Evolutionary conservation across 2,113 vertebrate species (phyloP), one percentile per base, ranked within the genome.

Genomic region (Perccottus glenii): DNA sequence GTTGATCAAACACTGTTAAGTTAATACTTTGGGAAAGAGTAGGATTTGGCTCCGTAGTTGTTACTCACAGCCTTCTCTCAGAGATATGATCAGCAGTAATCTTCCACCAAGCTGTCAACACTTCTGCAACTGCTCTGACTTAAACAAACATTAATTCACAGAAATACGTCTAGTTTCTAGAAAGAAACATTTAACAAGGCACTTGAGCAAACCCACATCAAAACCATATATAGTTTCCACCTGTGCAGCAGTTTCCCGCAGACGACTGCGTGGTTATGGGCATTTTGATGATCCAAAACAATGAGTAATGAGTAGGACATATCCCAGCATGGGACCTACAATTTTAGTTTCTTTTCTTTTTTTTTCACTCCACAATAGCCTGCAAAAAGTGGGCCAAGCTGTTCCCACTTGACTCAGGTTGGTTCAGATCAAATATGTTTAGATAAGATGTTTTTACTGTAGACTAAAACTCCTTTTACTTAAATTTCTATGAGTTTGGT

Each of bases 121-220:
- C 52, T 64, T 36, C 33, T 11, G 62, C 72, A 50, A 11, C 69
- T 60, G 60, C 47, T 75, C 49, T 7, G 15, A 71, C 40, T 70
- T 43, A 66, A 53, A 19, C 27, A 73, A 74, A 80, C 56, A 58
- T 66, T 8, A 73, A 48, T 19, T 75, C 56, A 35, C 15, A 60
- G 42, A 68, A 78, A 66, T 53, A 43, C 70, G 47, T 70, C 47
- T 49, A 63, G 19, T 63, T 11, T 15, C 68, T 75, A 75, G 81
- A 87, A 45, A 74, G 66, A 79, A 40, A 67, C 42, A 49, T 69
- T 70, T 64, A 71, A 76, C 58, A 77, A 74, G 63, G 42, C 62
- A 43, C 70, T 48, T 16, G 33, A 77, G 48, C 33, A 46, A 70
- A 71, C 38, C 49, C 49, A 62, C 43, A 68, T 64, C 35, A 52